Conservation (phyloP, 2,113 vertebrate genomes). For the Xiphorhynchus elegans region DNA sequence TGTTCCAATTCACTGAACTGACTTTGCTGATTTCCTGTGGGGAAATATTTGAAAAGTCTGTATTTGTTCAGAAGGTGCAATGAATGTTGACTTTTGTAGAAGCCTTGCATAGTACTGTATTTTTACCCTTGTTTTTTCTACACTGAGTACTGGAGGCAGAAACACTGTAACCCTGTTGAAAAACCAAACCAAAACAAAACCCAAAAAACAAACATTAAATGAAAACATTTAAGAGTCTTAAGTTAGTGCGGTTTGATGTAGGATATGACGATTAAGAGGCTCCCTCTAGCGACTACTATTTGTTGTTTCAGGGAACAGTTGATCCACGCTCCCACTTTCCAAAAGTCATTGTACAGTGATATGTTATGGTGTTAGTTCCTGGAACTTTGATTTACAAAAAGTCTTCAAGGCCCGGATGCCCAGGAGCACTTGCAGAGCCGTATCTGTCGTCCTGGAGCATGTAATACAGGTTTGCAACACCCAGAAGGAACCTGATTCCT, state of each 20-base stretch:
- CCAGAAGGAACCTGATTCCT: fast-evolving
- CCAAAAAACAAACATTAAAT: too few relatives aligned
- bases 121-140: background rate
- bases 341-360: background rate
- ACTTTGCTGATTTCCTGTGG: background rate
- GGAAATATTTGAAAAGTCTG: background rate
- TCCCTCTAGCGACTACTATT: conserved; percentile 23
- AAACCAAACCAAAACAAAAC: too few relatives aligned
- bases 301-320: background rate
- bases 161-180: too few relatives aligned
- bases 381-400: background rate
- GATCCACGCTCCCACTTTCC: background rate
- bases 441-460: fast-evolving
- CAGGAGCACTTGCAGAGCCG: background rate
- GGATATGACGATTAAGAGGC: background rate
- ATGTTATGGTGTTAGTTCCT: background rate
- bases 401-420: background rate
- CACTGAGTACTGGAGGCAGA: background rate
- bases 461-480: fast-evolving
- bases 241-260: fast-evolving
- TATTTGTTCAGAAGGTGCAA: background rate
- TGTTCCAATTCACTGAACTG: background rate
- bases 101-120: background rate
- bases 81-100: background rate
- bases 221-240: background rate